Evolutionary conservation across 37 sponge, comb jelly and placozoan species (phyloP).

Genomic region (Cladorhizidae sp.): DNA sequence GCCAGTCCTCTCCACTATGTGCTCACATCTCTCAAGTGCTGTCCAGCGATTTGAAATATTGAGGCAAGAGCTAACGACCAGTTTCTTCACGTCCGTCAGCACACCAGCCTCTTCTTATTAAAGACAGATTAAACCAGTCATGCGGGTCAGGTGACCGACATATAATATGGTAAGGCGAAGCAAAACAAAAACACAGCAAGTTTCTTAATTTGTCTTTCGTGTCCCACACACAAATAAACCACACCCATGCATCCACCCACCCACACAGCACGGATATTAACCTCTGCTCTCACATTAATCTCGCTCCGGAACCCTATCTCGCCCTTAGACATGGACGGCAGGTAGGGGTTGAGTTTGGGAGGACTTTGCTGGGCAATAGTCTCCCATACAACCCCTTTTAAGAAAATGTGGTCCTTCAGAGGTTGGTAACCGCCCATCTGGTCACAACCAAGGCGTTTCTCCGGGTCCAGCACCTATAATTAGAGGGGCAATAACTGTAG

Average conservation of each 20-base stretch:
- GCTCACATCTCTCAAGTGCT: no score
- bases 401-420: conserved; percentile 84
- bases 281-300: conserved; percentile 50
- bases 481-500: conserved; percentile 5
- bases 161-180: no score
- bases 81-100: no score
- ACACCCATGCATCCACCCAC: background rate
- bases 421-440: conserved; percentile 81
- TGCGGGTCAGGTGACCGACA: no score
- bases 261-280: conserved; percentile 3
- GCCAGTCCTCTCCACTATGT: no score
- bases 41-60: no score
- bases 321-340: conserved; percentile 85
- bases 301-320: conserved; percentile 73
- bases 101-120: no score
- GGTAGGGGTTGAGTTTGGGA: conserved; percentile 86
- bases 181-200: no score
- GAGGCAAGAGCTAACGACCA: no score
- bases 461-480: conserved; percentile 74
- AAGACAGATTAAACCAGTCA: no score
- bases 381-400: conserved; percentile 84
- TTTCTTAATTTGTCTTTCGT: no score
- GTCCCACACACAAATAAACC: no score
- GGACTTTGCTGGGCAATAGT: conserved; percentile 65
- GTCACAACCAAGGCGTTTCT: conserved; percentile 82